These are phyloP conservation scores for Tetragnatha versicolor DNA, from an alignment of 1,140 invertebrate genomes.

Conservation along the genomic window DNA sequence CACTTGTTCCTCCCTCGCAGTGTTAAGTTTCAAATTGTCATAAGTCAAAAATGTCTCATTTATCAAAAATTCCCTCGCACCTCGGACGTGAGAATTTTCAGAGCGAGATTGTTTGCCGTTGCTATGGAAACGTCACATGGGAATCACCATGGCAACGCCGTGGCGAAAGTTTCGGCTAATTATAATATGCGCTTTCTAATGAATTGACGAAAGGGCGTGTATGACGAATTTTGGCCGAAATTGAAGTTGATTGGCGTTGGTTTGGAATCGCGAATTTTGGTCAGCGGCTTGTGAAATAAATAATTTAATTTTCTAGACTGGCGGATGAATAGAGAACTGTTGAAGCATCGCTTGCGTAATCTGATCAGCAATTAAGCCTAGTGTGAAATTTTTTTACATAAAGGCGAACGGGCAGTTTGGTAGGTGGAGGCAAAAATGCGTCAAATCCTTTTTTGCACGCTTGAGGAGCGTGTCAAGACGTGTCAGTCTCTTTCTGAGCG, in stretches of 20 bases:
- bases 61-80: constrained; percentile 22
- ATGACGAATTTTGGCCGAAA: constrained; percentile 22
- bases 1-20: neutral
- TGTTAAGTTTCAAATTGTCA: constrained; percentile 42
- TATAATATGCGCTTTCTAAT: constrained; percentile 33
- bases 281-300: too few species aligned
- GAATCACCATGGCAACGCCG: constrained; percentile 15
- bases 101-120: constrained; percentile 33
- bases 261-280: neutral
- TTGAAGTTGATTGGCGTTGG: constrained; percentile 13
- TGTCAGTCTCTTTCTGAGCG: too few species aligned
- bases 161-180: constrained; percentile 40
- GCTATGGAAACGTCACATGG: constrained; percentile 23
- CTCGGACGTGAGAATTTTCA: neutral
- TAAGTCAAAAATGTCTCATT: constrained; percentile 38
- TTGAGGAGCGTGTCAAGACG: too few species aligned
- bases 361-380: too few species aligned
- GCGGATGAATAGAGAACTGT: too few species aligned
- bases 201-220: constrained; percentile 3
- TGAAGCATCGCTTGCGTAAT: too few species aligned
- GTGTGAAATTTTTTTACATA: too few species aligned
- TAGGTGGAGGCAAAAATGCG: too few species aligned
- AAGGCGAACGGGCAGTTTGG: too few species aligned
- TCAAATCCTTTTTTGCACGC: too few species aligned
- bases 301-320: too few species aligned